phyloP scores from a whole-genome alignment of 2,888 invertebrate genomes.

The Ganaspis brasiliensis region DNA sequence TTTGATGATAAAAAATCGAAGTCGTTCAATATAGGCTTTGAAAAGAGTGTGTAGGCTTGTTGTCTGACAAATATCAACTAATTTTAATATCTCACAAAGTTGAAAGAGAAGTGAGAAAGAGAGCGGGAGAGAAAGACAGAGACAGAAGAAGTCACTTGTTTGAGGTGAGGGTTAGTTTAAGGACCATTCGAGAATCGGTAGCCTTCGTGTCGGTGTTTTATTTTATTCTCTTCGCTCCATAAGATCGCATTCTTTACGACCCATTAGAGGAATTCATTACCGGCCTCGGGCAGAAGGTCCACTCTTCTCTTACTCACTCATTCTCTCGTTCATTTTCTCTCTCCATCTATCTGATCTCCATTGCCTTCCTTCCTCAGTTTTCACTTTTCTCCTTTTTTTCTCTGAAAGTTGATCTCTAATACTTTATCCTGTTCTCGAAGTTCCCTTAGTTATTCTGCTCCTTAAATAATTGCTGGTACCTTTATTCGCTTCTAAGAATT shows the following conservation, averaged over 20 bases:
- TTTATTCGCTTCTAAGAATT: too few species aligned
- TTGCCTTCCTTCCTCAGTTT: slow-evolving; percentile 20
- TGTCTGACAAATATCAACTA: slow-evolving; percentile 30
- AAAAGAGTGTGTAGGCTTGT: slow-evolving; percentile 16
- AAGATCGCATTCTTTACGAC: slow-evolving; percentile 81
- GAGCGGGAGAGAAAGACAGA: not conserved
- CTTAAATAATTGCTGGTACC: slow-evolving; percentile 8
- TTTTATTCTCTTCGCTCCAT: slow-evolving; percentile 79
- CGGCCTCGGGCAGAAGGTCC: slow-evolving; percentile 74
- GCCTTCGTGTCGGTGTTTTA: slow-evolving; percentile 76
- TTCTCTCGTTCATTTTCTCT: slow-evolving; percentile 54
- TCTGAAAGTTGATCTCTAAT: not conserved
- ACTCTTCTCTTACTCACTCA: slow-evolving; percentile 56
- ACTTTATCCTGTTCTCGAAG: slow-evolving; percentile 15
- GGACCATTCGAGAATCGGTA: slow-evolving; percentile 75
- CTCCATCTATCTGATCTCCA: slow-evolving; percentile 14
- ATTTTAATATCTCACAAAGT: slow-evolving; percentile 29
- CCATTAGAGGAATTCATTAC: slow-evolving; percentile 81
- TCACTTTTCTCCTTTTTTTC: slow-evolving; percentile 16
- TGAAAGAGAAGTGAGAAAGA: not conserved
- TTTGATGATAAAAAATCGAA: slow-evolving; percentile 10
- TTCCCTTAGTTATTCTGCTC: not conserved
- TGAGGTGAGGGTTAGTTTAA: slow-evolving; percentile 72
- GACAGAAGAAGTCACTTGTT: slow-evolving; percentile 56
- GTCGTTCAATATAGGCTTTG: slow-evolving; percentile 6